Base-by-base conservation (phyloP, 2,113 vertebrate species). In the Acanthochromis polyacanthus region DNA sequence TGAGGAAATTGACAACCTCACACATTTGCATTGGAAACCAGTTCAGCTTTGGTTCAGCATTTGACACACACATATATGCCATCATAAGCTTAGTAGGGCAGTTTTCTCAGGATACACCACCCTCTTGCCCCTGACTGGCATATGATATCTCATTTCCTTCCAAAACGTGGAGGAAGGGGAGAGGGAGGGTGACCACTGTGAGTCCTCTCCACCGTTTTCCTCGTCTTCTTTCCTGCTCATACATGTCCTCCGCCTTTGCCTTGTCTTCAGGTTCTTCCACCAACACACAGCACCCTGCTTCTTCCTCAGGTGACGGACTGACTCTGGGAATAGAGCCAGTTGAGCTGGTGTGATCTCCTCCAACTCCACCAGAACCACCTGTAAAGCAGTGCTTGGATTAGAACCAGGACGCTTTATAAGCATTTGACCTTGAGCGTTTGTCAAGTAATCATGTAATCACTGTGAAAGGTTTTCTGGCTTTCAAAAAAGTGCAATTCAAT, bases 291-390 rank as follows among this genome's bases (percentile, higher is more conserved):
- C 94, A 1, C 97, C 97, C 2, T 97, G 95, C 58, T 94, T 97
- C 86, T 95, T 93, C 45, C 85, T 94, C 75, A 99, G 82, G 45
- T 97, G 96, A 71, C 92, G 95, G 70, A 99, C 88, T 0, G 96
- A 96, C 88, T 96, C 93, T 0, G 97, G 96, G 89, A 97, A 93
- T 55, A 82, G 75, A 4, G 88, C 81, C 64, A 92, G 76, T 67
- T 94, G 92, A n/a, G 73, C 86, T 0, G 38, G 92, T 87, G 74
- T 95, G 15, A 95, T 75, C 84, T 94, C 88, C 66, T 93, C 95
- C 88, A 99, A 50, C 82, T 99, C 96, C 53, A 98, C 95, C 66
- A 98, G 93, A 38, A 98, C 93, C 64, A 97, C 95, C 86, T 95
- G 92, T 20, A 55, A 60, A 65, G 1, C 3, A 28, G 45, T 0